Base-by-base conservation (phyloP, 2,797 vertebrate species). In the Acrossocheilus fasciatus region DNA sequence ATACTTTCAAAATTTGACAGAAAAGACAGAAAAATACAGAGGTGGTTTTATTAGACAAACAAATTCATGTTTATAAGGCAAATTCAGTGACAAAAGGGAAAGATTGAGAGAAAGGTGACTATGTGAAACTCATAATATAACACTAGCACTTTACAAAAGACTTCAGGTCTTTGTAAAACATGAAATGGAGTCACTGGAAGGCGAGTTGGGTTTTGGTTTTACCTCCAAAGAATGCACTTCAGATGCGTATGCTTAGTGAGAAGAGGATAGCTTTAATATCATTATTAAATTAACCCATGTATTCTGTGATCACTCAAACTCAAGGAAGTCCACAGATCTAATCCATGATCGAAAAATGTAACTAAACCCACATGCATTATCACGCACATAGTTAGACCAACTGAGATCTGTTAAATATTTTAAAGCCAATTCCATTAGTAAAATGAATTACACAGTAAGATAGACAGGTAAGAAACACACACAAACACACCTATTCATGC, bases 91-190 rank as follows among this genome's bases (percentile, higher is more conserved):
- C 62, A 47, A 72, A 88, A 68, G n/a, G 23, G 73, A 75, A 68
- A 84, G 57, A 34, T 4, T 75, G 86, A 87, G 83, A 77, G 87
- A 89, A 90, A 87, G 83, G 89, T 69, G 84, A 89, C 82, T 89
- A 91, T 92, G 90, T 91, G 88, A 90, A 91, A 92, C 92, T 92
- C 87, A 66, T 92, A 93, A 94, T 94, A 89, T 87, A 91, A 92
- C 89, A 90, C 88, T 92, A 87, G 91, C 82, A 87, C 87, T 69
- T 72, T 87, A 68, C 34, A 36, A 8, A 68, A 68, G 66, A 18
- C 17, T 52, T 73, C 30, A 86, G 92, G 82, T 89, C 82, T 45
- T 77, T 84, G 81, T 84, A 95, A 95, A 94, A 50, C 89, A 85
- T 89, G 94, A 90, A 92, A 70, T 78, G 92, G 93, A 77, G 12